Evolutionary conservation across 2,113 vertebrate genomes (phyloP).

Genomic region (Brachyhypopomus gauderio): DNA sequence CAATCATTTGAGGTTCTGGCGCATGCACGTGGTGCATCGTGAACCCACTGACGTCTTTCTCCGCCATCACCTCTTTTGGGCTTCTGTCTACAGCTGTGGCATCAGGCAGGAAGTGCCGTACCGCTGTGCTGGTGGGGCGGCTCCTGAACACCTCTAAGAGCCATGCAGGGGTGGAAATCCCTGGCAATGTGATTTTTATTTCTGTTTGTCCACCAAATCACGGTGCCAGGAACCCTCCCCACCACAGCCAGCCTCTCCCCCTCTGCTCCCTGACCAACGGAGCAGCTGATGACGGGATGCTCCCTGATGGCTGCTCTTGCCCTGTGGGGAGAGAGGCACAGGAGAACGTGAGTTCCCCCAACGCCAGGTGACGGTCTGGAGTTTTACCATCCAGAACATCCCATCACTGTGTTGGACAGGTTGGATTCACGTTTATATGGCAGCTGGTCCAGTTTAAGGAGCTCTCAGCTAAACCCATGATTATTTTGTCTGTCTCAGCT

Average conservation of each 20-base stretch:
- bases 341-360: constrained; percentile 30
- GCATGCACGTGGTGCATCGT: neutral
- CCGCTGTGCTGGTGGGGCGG: neutral
- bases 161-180: constrained; percentile 82
- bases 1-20: neutral
- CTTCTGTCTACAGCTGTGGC: neutral
- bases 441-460: neutral
- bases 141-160: constrained; percentile 56
- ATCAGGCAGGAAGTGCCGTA: neutral
- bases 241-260: constrained; percentile 64
- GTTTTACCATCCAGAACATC: constrained; percentile 4
- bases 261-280: neutral
- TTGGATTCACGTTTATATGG: neutral
- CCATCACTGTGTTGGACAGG: neutral
- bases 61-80: neutral
- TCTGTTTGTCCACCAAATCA: constrained; percentile 82
- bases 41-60: constrained; percentile 6
- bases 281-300: constrained; percentile 49
- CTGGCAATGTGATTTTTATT: constrained; percentile 87
- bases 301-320: constrained; percentile 30
- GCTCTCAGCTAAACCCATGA: neutral
- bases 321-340: constrained; percentile 48
- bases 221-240: constrained; percentile 84
- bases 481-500: neutral
- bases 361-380: neutral